Base-by-base conservation (phyloP, 1,140 invertebrate species). In the Neodiprion lecontei region DNA sequence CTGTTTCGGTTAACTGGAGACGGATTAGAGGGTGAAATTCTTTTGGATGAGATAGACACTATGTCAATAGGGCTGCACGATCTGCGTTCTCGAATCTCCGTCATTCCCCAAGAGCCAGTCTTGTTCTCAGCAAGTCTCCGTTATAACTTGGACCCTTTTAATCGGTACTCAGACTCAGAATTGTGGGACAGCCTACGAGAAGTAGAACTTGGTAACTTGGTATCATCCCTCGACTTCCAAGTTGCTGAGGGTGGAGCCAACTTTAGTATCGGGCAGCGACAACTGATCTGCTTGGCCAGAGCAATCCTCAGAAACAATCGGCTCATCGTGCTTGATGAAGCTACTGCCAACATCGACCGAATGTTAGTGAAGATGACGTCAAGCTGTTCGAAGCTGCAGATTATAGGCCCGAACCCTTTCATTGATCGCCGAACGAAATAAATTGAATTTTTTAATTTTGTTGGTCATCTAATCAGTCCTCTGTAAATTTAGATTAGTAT, bases 131-230 rank as follows among this genome's bases (percentile, higher is more conserved):
- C 92, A 11, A 92, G 90, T 53, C 83, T 96, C 47, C 89, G 96
- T n/a, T 94, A 93, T 78, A 97, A 97, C 86, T 86, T 97, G 50
- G 96, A 97, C 88, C 96, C 96, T 1, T 96, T 96, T 81, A 89
- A 91, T 40, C 89, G 91, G 70, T 92, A 92, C 79, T 83, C 88
- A 0, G 95, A 96, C 79, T 81, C 85, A 71, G 74, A 83, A 14
- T 74, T 94, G 0, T 93, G 91, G 92, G 79, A 85, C 8, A 83
- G 82, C 0, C 78, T 89, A 14, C 79, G 79, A 9, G 79, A 91
- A 84, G 91, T 93, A 0, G 91, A 93, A 75, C 78, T 93, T 40
- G 91, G 90, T 75, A 82, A 89, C 1, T 84, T 86, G 1, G 85
- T 91, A 48, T 81, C 89, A 8, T 88, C 89, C 0, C 79, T 95